A percentile compares a stretch with the other conserved stretches of the same genome.
These are phyloP conservation scores for Drosophila arawakana DNA, from an alignment of 1,140 invertebrate genomes.

Conservation along the genomic window DNA sequence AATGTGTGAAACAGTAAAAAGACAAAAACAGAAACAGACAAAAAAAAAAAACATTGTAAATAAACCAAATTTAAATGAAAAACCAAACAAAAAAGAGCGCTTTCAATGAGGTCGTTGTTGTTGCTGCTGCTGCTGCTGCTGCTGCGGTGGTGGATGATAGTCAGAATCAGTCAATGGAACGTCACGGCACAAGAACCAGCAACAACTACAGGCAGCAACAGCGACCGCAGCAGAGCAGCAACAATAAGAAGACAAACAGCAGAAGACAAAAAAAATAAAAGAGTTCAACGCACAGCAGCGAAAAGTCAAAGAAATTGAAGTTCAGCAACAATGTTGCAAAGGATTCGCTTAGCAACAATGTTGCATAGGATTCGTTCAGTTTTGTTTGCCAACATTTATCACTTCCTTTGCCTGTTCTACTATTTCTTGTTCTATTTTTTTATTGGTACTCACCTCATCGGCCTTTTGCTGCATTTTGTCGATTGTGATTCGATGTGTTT, in stretches of 20 bases:
- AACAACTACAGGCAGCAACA: slow-evolving; percentile 14
- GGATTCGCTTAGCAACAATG: slow-evolving; percentile 6
- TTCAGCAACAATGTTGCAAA: slow-evolving; percentile 26
- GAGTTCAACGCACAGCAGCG: slow-evolving; percentile 34
- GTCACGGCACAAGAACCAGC: slow-evolving; percentile 70
- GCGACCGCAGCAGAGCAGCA: slow-evolving; percentile 21
- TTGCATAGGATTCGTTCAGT: slow-evolving; percentile 6
- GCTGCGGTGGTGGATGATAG: slow-evolving; percentile 48
- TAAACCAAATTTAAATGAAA: slow-evolving; percentile 72
- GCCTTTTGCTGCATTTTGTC: slow-evolving; percentile 71
- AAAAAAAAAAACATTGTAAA: slow-evolving; percentile 37
- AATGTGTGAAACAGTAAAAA: slow-evolving; percentile 1
- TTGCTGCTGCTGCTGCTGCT: slow-evolving; percentile 40
- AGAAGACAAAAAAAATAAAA: background rate
- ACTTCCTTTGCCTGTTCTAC: background rate
- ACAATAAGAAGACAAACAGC: slow-evolving; percentile 15
- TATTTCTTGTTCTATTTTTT: background rate
- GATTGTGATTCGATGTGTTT: slow-evolving; percentile 3
- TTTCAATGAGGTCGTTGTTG: slow-evolving; percentile 58
- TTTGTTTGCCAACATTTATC: background rate
- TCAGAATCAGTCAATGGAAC: slow-evolving; percentile 77
- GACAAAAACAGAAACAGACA: slow-evolving; percentile 15
- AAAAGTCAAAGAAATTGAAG: slow-evolving; percentile 18
- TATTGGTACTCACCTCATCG: slow-evolving; percentile 64
- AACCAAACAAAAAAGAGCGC: slow-evolving; percentile 66